Conservation (phyloP, 2,888 invertebrate species). For the Melanostoma scalare region DNA sequence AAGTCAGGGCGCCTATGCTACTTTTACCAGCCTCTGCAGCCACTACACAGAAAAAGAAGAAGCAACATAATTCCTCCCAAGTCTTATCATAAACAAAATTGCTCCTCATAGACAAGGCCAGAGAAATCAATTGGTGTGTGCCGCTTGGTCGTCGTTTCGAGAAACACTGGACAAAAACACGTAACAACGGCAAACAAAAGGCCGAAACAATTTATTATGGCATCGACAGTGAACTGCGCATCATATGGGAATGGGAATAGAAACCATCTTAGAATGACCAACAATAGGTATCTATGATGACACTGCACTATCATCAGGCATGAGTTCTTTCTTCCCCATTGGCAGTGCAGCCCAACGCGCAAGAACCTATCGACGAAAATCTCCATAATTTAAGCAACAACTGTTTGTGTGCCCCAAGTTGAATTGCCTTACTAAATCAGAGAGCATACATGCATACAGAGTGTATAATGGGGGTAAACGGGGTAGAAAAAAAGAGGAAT, state of each 20-base stretch:
- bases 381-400: conserved; percentile 59
- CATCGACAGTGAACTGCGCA: conserved; percentile 31
- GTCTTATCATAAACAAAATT: conserved; percentile 72
- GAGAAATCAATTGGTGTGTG: conserved; percentile 29
- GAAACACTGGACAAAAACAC: conserved; percentile 23
- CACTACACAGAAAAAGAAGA: conserved; percentile 29
- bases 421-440: conserved; percentile 67
- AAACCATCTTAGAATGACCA: conserved; percentile 56
- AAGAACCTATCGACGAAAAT: conserved; percentile 44
- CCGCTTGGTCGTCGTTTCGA: conserved; percentile 3
- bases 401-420: conserved; percentile 34
- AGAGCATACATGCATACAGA: conserved; percentile 38
- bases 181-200: conserved; percentile 44
- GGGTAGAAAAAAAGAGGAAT: neutral
- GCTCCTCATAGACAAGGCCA: conserved; percentile 48
- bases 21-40: too few relatives aligned
- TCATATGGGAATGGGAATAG: conserved; percentile 59
- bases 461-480: conserved; percentile 29
- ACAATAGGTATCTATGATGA: conserved; percentile 54
- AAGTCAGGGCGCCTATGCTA: conserved; percentile 36
- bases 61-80: conserved; percentile 62
- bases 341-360: conserved; percentile 1
- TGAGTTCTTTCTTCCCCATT: conserved; percentile 5
- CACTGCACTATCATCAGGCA: conserved; percentile 44
- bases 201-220: conserved; percentile 61